A percentile compares a stretch with the other conserved stretches of the same genome.
Evolutionary conservation across 2,113 vertebrate species (phyloP).

Genomic region (Hoplias malabaricus): DNA sequence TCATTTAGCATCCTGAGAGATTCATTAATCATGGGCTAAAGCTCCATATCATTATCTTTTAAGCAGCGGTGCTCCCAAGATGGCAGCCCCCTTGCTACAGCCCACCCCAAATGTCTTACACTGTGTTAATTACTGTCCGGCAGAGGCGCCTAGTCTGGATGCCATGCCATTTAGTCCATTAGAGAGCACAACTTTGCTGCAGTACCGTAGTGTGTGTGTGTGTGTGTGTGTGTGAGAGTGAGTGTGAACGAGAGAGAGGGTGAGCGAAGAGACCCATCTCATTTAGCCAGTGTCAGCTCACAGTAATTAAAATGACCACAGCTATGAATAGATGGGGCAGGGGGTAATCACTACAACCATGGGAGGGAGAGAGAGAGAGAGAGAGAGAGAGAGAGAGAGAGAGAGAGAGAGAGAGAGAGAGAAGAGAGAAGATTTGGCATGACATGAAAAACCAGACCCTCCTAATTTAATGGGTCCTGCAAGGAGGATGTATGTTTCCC

Average conservation of each 20-base stretch:
- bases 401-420: neutral
- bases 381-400: constrained; percentile 2
- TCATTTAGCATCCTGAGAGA: constrained; percentile 17
- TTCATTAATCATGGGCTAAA: constrained; percentile 24
- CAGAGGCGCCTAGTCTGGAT: neutral
- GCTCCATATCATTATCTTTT: constrained; percentile 13
- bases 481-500: neutral
- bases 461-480: neutral
- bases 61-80: constrained; percentile 9
- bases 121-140: constrained; percentile 15
- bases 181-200: neutral
- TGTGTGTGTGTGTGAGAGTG: too few species aligned
- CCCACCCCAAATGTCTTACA: constrained; percentile 8
- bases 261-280: constrained; percentile 12
- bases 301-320: constrained; percentile 36
- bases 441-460: constrained; percentile 8
- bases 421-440: neutral
- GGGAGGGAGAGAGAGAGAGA: neutral
- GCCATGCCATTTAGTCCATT: constrained; percentile 15
- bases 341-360: constrained; percentile 23
- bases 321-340: constrained; percentile 22
- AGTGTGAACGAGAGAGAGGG: too few species aligned
- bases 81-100: neutral
- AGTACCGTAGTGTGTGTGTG: neutral
- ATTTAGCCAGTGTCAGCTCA: constrained; percentile 29